phyloP scores from a whole-genome alignment of 2,113 vertebrate genomes.

The Terrapene triunguis region DNA sequence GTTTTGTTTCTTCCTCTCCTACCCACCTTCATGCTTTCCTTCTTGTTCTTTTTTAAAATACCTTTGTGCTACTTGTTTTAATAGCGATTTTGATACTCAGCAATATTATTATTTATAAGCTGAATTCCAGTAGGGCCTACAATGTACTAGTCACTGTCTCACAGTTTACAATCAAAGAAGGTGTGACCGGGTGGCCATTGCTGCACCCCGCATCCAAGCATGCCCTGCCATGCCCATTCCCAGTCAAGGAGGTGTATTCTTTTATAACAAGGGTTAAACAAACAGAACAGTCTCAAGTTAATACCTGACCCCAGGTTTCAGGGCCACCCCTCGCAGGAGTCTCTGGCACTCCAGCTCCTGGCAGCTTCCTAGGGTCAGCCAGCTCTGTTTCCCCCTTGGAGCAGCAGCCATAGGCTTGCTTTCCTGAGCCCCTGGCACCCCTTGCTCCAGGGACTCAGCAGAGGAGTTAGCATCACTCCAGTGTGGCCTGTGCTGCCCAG shows the following conservation, averaged over 20 bases:
- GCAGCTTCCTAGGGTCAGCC: neutral
- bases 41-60: neutral
- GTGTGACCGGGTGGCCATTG: neutral
- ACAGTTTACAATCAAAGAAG: neutral
- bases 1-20: neutral
- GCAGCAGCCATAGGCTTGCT: neutral
- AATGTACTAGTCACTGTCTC: conserved; percentile 1
- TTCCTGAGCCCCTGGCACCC: neutral
- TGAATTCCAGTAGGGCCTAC: conserved; percentile 3
- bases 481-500: neutral
- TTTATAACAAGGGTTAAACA: neutral
- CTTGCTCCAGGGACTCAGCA: neutral
- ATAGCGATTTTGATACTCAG: conserved; percentile 48
- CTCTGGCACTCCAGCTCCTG: neutral
- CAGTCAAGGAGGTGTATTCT: neutral
- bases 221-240: neutral
- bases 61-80: conserved; percentile 56
- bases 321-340: neutral
- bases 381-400: neutral
- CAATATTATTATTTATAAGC: conserved; percentile 33
- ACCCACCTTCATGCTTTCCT: neutral
- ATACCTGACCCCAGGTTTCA: neutral
- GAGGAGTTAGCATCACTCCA: neutral
- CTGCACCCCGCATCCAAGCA: neutral
- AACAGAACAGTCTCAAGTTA: neutral